These are phyloP conservation scores for Aphis craccivora DNA, from an alignment of 1,140 invertebrate genomes.

Conservation along the genomic window DNA sequence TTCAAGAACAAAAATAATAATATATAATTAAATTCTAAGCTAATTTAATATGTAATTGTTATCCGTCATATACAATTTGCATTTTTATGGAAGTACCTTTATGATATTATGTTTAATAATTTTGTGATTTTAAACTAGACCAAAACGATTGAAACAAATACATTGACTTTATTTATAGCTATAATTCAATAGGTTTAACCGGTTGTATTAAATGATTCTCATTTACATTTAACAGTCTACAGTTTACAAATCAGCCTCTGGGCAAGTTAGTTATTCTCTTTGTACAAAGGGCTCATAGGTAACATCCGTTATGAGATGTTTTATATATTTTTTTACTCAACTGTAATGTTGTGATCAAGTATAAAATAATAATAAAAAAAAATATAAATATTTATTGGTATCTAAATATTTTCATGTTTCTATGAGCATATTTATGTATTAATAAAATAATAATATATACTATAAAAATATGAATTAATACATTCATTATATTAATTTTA, in stretches of 20 bases:
- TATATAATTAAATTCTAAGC: neutral
- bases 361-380: neutral
- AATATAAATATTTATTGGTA: neutral
- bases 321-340: neutral
- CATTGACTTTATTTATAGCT: neutral
- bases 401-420: neutral
- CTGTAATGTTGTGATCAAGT: no score
- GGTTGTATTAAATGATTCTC: slow-evolving; percentile 28
- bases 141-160: slow-evolving; percentile 2
- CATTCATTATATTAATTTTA: no score
- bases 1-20: neutral
- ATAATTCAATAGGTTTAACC: slow-evolving; percentile 29
- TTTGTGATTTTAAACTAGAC: neutral
- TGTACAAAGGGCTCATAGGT: neutral
- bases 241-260: slow-evolving; percentile 10
- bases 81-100: neutral
- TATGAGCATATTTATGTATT: neutral
- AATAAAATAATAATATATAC: neutral
- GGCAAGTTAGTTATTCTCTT: neutral
- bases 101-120: neutral
- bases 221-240: slow-evolving; percentile 24
- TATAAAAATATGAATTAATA: no score
- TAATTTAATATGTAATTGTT: slow-evolving; percentile 4
- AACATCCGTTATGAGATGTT: slow-evolving; percentile 10
- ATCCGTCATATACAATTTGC: neutral